Percentiles rank a stretch among this genome's conserved stretches.
phyloP scores from a whole-genome alignment of 92 coral and sea anemone species.

The Actinostola sp. region DNA sequence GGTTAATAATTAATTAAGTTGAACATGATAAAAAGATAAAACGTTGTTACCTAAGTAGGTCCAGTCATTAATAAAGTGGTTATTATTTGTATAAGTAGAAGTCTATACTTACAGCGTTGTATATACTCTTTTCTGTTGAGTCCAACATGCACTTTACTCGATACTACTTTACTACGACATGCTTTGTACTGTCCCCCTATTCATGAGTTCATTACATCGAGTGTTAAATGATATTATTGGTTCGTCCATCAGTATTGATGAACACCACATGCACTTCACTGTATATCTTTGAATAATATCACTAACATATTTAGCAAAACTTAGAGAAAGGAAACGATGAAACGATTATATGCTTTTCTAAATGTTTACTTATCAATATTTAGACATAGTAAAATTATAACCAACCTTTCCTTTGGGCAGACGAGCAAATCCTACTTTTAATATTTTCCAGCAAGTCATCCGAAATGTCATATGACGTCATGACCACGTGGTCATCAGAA shows the following conservation, averaged over 20 bases:
- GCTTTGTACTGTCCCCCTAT: conserved; percentile 29
- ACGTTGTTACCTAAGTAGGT: too few relatives aligned
- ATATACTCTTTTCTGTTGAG: conserved; percentile 17
- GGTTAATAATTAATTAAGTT: too few relatives aligned
- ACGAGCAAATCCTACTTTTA: conserved; percentile 49
- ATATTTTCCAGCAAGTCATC: conserved; percentile 52
- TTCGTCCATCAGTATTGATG: too few relatives aligned
- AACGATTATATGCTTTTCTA: neutral
- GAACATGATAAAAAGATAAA: too few relatives aligned
- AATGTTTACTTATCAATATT: neutral
- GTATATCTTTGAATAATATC: too few relatives aligned
- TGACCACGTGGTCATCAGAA: conserved; percentile 66
- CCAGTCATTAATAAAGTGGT: too few relatives aligned
- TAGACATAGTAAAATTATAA: too few relatives aligned
- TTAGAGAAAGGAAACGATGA: neutral
- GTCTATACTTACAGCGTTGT: conserved; percentile 10
- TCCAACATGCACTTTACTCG: conserved; percentile 30
- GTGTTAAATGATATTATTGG: neutral
- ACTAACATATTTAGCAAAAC: too few relatives aligned
- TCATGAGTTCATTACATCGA: conserved; percentile 14
- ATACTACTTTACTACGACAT: conserved; percentile 26
- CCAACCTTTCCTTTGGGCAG: conserved; percentile 50
- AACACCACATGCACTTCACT: too few relatives aligned
- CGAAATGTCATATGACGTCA: conserved; percentile 63
- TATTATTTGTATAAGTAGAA: too few relatives aligned